Conservation (phyloP, 2,888 invertebrate species). For the Linyphia triangularis region DNA sequence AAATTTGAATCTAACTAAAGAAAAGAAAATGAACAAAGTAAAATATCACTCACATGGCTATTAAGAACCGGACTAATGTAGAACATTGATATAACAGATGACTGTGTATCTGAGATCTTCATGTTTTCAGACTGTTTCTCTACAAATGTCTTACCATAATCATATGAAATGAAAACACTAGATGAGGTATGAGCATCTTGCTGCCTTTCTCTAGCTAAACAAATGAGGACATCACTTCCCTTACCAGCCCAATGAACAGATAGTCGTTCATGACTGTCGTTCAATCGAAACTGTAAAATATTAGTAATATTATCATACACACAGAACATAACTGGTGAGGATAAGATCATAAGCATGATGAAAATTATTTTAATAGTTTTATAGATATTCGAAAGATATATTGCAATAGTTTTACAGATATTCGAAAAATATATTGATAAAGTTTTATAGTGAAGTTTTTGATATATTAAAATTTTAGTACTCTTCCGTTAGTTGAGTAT, state of each 20-base stretch:
- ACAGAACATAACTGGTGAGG: too few species aligned
- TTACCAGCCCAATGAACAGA: constrained; percentile 96
- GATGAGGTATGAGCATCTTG: constrained; percentile 82
- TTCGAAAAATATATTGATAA: too few species aligned
- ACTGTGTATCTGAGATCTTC: constrained; percentile 80
- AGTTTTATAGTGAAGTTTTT: too few species aligned
- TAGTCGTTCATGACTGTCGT: constrained; percentile 92
- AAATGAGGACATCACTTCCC: constrained; percentile 91
- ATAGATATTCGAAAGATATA: too few species aligned
- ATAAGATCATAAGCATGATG: too few species aligned
- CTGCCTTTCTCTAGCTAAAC: constrained; percentile 86
- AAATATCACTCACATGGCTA: constrained; percentile 85
- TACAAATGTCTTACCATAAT: constrained; percentile 90
- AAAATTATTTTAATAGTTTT: too few species aligned
- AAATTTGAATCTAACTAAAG: neutral
- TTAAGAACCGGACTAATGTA: constrained; percentile 90
- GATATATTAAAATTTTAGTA: too few species aligned
- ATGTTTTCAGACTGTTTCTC: constrained; percentile 84
- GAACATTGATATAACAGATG: constrained; percentile 89
- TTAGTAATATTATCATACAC: too few species aligned
- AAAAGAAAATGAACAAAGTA: neutral
- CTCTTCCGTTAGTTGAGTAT: too few species aligned
- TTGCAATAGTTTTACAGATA: too few species aligned
- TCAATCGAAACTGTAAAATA: constrained; percentile 82
- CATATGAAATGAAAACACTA: constrained; percentile 90